These are phyloP conservation scores for Laticauda laticaudata DNA, from an alignment of 2,113 vertebrate genomes.

Conservation along the genomic window DNA sequence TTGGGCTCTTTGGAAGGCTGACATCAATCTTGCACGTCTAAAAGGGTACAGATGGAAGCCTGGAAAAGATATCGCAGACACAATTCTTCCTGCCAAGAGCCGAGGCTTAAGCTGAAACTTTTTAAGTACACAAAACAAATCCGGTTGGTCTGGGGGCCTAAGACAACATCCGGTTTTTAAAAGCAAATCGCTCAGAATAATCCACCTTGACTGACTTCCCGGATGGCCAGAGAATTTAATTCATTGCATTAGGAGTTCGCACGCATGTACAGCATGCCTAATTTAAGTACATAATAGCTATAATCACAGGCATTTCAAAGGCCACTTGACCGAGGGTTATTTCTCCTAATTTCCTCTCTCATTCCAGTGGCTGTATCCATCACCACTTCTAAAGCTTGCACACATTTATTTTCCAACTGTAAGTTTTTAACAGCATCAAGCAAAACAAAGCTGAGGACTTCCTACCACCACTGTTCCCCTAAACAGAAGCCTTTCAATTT, in stretches of 20 bases:
- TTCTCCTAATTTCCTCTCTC: background rate
- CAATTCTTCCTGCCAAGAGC: background rate
- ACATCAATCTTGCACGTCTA: background rate
- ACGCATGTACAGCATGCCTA: slow-evolving; percentile 20
- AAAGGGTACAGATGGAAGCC: background rate
- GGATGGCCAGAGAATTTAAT: slow-evolving; percentile 24
- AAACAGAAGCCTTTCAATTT: background rate
- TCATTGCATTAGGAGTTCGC: slow-evolving; percentile 10
- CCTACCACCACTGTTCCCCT: background rate
- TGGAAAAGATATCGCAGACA: background rate
- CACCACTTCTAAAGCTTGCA: background rate
- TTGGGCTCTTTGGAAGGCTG: background rate
- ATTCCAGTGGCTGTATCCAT: background rate
- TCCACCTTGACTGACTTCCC: slow-evolving; percentile 16
- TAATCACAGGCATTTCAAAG: background rate
- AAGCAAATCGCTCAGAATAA: slow-evolving; percentile 52
- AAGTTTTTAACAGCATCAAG: too few species aligned
- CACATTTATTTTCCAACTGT: background rate
- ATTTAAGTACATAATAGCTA: slow-evolving; percentile 27
- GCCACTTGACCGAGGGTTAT: background rate
- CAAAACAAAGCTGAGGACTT: background rate
- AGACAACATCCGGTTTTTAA: slow-evolving; percentile 43
- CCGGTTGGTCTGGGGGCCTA: background rate
- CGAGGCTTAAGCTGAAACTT: background rate
- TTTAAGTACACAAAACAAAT: background rate